Conservation (phyloP, 1,140 invertebrate genomes). For the Vollenhovia emeryi region DNA sequence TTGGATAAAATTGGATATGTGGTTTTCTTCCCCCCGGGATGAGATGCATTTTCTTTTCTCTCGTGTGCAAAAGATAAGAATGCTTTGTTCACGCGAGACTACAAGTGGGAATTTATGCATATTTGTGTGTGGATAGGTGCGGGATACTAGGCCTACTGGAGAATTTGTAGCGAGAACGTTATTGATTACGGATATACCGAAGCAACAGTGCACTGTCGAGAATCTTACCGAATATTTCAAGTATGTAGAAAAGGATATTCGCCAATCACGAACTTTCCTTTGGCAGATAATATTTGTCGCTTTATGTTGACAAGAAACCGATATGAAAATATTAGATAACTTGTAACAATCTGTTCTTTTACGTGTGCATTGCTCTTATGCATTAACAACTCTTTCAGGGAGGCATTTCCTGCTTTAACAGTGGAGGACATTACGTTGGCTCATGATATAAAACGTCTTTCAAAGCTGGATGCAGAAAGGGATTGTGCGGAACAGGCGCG, state of each 20-base stretch:
- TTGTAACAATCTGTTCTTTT: not conserved
- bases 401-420: slow-evolving; percentile 94
- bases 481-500: slow-evolving; percentile 92
- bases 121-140: slow-evolving; percentile 74
- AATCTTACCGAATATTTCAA: slow-evolving; percentile 81
- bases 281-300: not conserved
- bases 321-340: slow-evolving; percentile 28
- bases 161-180: slow-evolving; percentile 83
- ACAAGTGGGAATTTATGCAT: slow-evolving; percentile 21
- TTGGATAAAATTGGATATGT: too few relatives aligned
- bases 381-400: slow-evolving; percentile 86
- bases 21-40: too few relatives aligned
- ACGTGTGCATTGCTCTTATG: slow-evolving; percentile 12
- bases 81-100: slow-evolving; percentile 1
- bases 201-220: slow-evolving; percentile 81
- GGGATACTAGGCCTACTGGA: slow-evolving; percentile 80
- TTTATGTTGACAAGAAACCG: not conserved
- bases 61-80: not conserved
- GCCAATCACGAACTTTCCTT: not conserved
- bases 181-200: slow-evolving; percentile 83
- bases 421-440: slow-evolving; percentile 95
- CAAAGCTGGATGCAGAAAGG: slow-evolving; percentile 91
- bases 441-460: slow-evolving; percentile 94
- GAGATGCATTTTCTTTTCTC: not conserved
- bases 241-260: slow-evolving; percentile 66